A percentile compares a stretch with the other conserved stretches of the same genome.
phyloP scores from a whole-genome alignment of 2,797 vertebrate genomes.

The Gallinago solitaria region DNA sequence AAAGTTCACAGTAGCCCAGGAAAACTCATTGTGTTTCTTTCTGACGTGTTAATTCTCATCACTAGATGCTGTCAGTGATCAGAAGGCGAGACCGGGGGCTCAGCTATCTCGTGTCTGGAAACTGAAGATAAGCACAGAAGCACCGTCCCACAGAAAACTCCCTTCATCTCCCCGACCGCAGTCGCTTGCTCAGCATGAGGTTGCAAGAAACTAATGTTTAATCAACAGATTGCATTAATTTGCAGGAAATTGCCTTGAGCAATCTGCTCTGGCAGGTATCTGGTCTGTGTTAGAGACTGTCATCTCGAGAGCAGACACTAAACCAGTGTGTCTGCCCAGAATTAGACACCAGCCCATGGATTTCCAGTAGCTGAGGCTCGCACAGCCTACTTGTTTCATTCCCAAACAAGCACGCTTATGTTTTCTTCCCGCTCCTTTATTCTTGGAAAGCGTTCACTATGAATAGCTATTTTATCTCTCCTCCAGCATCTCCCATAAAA shows the following conservation, averaged over 20 bases:
- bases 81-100: neutral
- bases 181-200: slow-evolving; percentile 58
- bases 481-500: neutral
- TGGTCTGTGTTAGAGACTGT: slow-evolving; percentile 22
- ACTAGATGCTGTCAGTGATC: neutral
- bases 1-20: neutral
- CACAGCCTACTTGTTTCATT: neutral
- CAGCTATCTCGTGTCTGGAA: neutral
- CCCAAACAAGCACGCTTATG: slow-evolving; percentile 26
- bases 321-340: neutral
- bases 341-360: neutral
- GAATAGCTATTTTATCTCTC: neutral
- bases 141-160: neutral
- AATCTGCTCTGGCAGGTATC: slow-evolving; percentile 54
- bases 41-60: neutral
- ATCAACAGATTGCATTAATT: slow-evolving; percentile 54
- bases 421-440: slow-evolving; percentile 27
- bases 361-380: slow-evolving; percentile 25
- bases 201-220: slow-evolving; percentile 65
- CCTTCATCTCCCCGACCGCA: slow-evolving; percentile 32
- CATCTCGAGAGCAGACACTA: neutral
- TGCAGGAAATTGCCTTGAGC: slow-evolving; percentile 64
- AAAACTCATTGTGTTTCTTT: neutral
- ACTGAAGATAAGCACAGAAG: neutral
- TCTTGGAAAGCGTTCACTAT: slow-evolving; percentile 36